These are phyloP conservation scores for Cylas formicarius DNA, from an alignment of 1,140 invertebrate genomes.

Conservation along the genomic window DNA sequence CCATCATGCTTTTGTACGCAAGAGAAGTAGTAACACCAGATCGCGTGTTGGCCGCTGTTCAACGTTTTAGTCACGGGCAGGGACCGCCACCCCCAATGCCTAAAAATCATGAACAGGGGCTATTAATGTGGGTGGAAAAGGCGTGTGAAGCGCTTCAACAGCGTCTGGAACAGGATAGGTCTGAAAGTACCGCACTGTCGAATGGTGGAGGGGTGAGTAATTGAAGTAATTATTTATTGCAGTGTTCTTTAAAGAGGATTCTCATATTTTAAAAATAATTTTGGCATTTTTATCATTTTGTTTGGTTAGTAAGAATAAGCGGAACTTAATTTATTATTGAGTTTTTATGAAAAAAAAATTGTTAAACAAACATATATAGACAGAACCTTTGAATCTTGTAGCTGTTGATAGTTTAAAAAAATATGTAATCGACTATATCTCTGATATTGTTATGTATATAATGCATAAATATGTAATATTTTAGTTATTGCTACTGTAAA, in stretches of 20 bases:
- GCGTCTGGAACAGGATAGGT: conserved; percentile 49
- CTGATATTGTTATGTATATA: too few species aligned
- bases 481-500: too few species aligned
- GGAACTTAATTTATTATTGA: too few species aligned
- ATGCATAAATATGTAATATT: too few species aligned
- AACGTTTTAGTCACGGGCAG: conserved; percentile 53
- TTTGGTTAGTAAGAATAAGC: too few species aligned
- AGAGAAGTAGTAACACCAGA: conserved; percentile 88
- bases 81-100: conserved; percentile 51
- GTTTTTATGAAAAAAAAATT: conserved; percentile 5
- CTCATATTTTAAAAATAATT: too few species aligned
- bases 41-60: conserved; percentile 76
- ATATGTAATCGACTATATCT: too few species aligned
- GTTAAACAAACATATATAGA: too few species aligned
- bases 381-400: too few species aligned
- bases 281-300: background rate
- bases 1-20: conserved; percentile 91
- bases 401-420: too few species aligned
- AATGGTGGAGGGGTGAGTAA: conserved; percentile 32
- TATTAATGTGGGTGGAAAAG: conserved; percentile 88
- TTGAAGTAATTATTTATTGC: conserved; percentile 2
- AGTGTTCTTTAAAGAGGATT: too few species aligned
- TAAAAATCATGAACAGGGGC: conserved; percentile 72
- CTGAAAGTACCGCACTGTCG: conserved; percentile 25
- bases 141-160: conserved; percentile 69